Conservation (phyloP, 2,797 vertebrate genomes). For the Paratrypauchen microcephalus region DNA sequence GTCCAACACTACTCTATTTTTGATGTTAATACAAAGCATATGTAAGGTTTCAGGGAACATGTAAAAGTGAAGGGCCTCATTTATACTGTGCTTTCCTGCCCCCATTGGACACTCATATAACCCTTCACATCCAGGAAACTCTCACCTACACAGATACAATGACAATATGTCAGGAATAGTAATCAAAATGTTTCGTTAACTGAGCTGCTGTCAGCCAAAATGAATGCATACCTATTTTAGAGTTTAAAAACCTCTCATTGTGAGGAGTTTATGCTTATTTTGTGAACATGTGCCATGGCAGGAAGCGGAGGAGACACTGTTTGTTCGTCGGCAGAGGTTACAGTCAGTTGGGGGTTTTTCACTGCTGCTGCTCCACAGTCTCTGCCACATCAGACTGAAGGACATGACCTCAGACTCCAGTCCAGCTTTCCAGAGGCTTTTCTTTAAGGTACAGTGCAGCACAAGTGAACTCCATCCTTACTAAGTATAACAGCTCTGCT, state of each 20-base stretch:
- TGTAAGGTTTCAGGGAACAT: neutral
- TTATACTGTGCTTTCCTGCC: neutral
- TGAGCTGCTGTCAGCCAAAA: neutral
- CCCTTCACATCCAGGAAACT: neutral
- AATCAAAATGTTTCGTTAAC: no score
- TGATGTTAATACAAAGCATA: neutral
- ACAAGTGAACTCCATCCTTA: neutral
- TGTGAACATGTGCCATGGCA: conserved; percentile 48
- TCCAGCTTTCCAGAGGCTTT: conserved; percentile 79
- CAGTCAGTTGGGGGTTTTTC: conserved; percentile 82
- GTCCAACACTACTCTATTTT: neutral
- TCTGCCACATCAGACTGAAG: conserved; percentile 77
- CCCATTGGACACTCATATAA: neutral
- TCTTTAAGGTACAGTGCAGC: conserved; percentile 80
- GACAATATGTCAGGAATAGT: neutral
- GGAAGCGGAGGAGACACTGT: conserved; percentile 77
- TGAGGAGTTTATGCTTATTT: neutral
- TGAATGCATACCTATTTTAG: neutral
- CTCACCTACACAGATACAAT: neutral
- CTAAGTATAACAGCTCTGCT: neutral
- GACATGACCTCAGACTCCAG: conserved; percentile 73
- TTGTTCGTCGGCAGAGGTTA: conserved; percentile 79
- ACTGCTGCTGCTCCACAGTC: conserved; percentile 84
- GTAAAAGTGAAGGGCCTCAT: neutral
- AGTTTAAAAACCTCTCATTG: neutral